Percentiles rank a stretch among this genome's conserved stretches.
Evolutionary conservation across 1,140 invertebrate species (phyloP).

Genomic region (Microvelia longipes): DNA sequence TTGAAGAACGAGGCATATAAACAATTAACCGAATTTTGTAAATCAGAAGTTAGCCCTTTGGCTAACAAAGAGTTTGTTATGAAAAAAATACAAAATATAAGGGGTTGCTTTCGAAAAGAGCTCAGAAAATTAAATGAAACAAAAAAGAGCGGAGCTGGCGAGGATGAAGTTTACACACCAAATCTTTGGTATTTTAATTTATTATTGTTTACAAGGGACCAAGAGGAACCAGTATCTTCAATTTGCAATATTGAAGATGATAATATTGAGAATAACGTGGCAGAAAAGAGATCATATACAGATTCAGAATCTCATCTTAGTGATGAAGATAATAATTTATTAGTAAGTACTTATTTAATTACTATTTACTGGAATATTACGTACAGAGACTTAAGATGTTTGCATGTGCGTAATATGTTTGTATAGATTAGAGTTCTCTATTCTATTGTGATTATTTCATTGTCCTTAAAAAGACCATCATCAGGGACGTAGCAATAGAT

Average conservation of each 20-base stretch:
- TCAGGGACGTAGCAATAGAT: too few species aligned
- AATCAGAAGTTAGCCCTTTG: conserved; percentile 21
- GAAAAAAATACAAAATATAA: conserved; percentile 27
- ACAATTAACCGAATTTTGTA: conserved; percentile 22
- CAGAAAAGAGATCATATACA: too few species aligned
- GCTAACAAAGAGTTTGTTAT: conserved; percentile 20
- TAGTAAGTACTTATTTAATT: too few species aligned
- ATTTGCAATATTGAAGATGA: background rate
- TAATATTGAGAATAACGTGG: too few species aligned
- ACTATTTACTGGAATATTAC: too few species aligned
- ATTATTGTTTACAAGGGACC: conserved; percentile 23
- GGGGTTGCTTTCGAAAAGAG: conserved; percentile 24
- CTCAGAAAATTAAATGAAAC: conserved; percentile 21
- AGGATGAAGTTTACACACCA: conserved; percentile 21
- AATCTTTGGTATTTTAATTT: conserved; percentile 26
- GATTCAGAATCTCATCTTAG: too few species aligned
- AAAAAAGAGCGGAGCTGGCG: conserved; percentile 20
- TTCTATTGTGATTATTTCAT: too few species aligned
- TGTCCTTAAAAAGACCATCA: too few species aligned
- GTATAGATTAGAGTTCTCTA: too few species aligned
- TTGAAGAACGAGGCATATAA: conserved; percentile 24
- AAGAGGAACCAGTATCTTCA: conserved; percentile 10
- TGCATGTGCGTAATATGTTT: too few species aligned
- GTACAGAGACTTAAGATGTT: too few species aligned
- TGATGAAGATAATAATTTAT: too few species aligned